Percentiles rank a stretch among this genome's conserved stretches.
phyloP scores from a whole-genome alignment of 30 jellyfish, hydroid and myxozoan species.

The Sanderia malayensis region DNA sequence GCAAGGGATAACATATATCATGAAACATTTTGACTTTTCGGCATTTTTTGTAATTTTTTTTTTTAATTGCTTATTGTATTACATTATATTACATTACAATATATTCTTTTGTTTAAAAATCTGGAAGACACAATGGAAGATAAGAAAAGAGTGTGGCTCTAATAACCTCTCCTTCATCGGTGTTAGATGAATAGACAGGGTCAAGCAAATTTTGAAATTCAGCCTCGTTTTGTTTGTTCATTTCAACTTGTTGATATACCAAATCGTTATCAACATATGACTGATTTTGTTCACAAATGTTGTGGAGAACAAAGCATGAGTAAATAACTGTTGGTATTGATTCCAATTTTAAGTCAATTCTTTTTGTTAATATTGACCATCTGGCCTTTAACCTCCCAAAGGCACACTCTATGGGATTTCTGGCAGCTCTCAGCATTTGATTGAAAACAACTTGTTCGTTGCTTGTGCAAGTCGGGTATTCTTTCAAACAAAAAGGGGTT shows the following conservation, averaged over 20 bases:
- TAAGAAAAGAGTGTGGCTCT: background rate
- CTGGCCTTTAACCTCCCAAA: conserved; percentile 71
- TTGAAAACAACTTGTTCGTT: conserved; percentile 48
- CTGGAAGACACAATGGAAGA: no score
- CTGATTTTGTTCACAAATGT: conserved; percentile 32
- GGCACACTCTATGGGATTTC: conserved; percentile 73
- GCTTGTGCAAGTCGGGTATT: conserved; percentile 27
- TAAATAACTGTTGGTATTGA: conserved; percentile 29
- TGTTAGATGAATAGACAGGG: conserved; percentile 17
- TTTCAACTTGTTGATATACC: conserved; percentile 1
- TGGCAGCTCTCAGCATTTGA: conserved; percentile 25
- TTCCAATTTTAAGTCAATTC: conserved; percentile 31
- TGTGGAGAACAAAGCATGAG: conserved; percentile 68
- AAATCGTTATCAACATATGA: conserved; percentile 2
- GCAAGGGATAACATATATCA: no score
- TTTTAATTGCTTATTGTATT: no score
- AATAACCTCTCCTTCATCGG: conserved; percentile 12
- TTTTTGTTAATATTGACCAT: conserved; percentile 51
- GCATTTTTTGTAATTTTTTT: no score
- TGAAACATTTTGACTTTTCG: no score
- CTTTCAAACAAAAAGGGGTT: conserved; percentile 64
- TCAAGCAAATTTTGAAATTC: conserved; percentile 13
- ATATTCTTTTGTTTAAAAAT: no score
- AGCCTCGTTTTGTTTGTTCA: background rate
- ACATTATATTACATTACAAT: no score